A percentile compares a stretch with the other conserved stretches of the same genome.
Conservation (phyloP, 2,797 vertebrate species). For the Phataginus tricuspis region DNA sequence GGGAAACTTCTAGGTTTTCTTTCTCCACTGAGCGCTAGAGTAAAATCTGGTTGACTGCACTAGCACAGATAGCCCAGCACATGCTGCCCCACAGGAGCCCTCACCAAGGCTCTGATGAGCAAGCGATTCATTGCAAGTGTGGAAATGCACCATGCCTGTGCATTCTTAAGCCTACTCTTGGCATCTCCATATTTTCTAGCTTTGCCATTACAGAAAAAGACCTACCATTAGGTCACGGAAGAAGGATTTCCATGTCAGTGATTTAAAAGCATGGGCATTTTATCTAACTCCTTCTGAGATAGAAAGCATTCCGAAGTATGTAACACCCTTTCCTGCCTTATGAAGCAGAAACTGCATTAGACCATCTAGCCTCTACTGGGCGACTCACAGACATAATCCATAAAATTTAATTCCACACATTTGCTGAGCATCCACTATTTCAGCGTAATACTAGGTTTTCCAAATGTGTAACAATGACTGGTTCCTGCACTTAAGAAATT, state of each 20-base stretch:
- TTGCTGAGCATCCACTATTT: neutral
- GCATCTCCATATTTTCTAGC: neutral
- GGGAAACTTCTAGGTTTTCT: neutral
- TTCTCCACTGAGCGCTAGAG: too few species aligned
- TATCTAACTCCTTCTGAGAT: neutral
- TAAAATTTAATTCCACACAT: neutral
- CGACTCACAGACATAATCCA: neutral
- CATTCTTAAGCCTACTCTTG: neutral
- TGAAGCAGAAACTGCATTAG: neutral
- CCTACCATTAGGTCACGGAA: neutral
- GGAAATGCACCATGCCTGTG: neutral
- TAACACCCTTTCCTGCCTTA: neutral
- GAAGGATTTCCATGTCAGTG: neutral
- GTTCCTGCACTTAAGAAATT: neutral
- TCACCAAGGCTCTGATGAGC: neutral
- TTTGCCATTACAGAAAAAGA: neutral
- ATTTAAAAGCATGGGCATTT: neutral
- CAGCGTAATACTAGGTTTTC: too few species aligned
- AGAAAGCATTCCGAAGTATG: neutral
- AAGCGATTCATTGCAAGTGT: accelerated
- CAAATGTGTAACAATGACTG: neutral
- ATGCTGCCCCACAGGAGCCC: neutral
- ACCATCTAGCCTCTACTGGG: too few species aligned
- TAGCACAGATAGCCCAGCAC: accelerated
- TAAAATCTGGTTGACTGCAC: accelerated